phyloP scores from a whole-genome alignment of 2,113 vertebrate species.

The Sapajus apella region DNA sequence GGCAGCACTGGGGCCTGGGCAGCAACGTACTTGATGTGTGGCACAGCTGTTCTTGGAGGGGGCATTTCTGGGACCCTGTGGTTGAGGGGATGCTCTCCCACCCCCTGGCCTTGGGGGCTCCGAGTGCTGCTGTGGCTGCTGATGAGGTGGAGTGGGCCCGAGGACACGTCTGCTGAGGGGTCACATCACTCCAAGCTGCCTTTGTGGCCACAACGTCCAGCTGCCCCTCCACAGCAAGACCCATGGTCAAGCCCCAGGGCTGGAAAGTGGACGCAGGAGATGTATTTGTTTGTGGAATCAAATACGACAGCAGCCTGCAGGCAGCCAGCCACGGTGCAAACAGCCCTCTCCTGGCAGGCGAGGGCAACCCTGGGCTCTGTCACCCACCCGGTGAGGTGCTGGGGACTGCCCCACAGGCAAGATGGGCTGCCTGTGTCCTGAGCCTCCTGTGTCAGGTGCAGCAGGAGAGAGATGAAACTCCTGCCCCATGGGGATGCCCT shows the following conservation, averaged over 20 bases:
- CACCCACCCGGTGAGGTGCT: neutral
- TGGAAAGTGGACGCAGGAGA: neutral
- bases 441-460: neutral
- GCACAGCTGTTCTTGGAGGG: neutral
- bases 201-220: neutral
- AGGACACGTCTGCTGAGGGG: neutral
- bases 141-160: neutral
- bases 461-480: neutral
- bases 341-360: neutral
- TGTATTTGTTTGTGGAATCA: neutral
- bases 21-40: fast-evolving
- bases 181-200: neutral
- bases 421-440: neutral
- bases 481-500: neutral
- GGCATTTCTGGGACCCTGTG: neutral
- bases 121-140: no score
- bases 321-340: neutral
- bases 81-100: fast-evolving
- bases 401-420: neutral
- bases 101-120: neutral
- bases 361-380: neutral
- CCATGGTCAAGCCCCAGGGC: fast-evolving
- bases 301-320: neutral
- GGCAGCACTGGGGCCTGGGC: fast-evolving
- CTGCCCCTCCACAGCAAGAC: fast-evolving